Evolutionary conservation across 1,140 invertebrate species (phyloP).

Genomic region (Muscidifurax raptorellus): DNA sequence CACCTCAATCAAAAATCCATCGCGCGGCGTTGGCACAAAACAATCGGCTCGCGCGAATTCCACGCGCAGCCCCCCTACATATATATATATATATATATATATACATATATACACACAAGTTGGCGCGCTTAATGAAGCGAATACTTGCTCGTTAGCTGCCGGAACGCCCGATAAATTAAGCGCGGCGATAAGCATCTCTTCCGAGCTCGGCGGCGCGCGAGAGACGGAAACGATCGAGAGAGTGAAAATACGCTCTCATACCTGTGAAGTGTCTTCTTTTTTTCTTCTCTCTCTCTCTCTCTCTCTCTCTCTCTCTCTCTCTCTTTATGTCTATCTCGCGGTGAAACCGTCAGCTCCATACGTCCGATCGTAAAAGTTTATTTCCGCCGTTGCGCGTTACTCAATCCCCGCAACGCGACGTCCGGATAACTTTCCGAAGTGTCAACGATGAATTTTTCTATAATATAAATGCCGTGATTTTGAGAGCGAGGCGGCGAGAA

Average conservation of each 20-base stretch:
- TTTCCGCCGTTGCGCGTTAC: neutral
- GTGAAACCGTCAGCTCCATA: neutral
- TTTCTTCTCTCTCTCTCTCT: neutral
- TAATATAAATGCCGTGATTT: neutral
- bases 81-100: neutral
- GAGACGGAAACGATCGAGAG: neutral
- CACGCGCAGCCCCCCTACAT: no score
- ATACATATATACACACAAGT: neutral
- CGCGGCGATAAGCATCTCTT: conserved; percentile 7
- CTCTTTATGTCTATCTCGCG: neutral
- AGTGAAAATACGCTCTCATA: neutral
- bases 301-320: neutral
- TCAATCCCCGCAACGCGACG: neutral
- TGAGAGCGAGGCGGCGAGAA: no score
- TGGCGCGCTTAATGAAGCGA: neutral
- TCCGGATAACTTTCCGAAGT: conserved; percentile 34
- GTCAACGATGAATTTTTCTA: conserved; percentile 29
- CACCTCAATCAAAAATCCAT: neutral
- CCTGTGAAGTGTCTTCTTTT: neutral
- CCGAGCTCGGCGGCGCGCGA: neutral
- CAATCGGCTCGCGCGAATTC: neutral
- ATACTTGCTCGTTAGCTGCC: neutral
- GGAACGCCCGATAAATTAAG: conserved; percentile 7
- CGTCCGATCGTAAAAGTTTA: neutral
- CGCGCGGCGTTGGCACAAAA: neutral